Conservation (phyloP, 2,888 invertebrate species). For the Allygus modestus region DNA sequence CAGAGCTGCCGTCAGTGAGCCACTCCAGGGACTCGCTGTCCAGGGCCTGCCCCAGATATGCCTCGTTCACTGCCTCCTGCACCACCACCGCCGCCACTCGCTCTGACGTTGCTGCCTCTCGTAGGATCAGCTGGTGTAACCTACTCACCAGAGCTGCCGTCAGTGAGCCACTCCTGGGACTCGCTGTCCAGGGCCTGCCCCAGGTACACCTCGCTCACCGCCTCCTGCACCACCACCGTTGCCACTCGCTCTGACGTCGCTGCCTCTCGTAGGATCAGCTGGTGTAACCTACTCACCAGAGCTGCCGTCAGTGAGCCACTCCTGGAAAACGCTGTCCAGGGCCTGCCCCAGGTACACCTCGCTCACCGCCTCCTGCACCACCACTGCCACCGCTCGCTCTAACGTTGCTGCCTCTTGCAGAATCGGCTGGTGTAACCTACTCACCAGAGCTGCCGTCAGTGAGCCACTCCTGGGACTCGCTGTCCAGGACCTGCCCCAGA, state of each 20-base stretch:
- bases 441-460: not conserved
- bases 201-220: not conserved
- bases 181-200: conserved; percentile 8
- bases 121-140: conserved; percentile 18
- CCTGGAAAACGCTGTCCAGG: too few species aligned
- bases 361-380: conserved; percentile 20
- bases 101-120: conserved; percentile 24
- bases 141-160: not conserved
- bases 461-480: conserved; percentile 6
- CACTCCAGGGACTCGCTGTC: too few species aligned
- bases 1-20: too few species aligned
- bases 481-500: not conserved
- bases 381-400: not conserved
- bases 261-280: conserved; percentile 42
- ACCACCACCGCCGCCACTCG: not conserved
- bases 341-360: not conserved
- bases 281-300: not conserved
- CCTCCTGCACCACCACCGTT: conserved; percentile 15
- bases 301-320: too few species aligned
- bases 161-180: not conserved
- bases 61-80: conserved; percentile 16
- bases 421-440: conserved; percentile 4
- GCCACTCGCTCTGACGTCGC: not conserved
- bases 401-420: conserved; percentile 33
- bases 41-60: not conserved